A percentile compares a stretch with the other conserved stretches of the same genome.
Conservation (phyloP, 2,113 vertebrate genomes). For the Furnarius figulus region DNA sequence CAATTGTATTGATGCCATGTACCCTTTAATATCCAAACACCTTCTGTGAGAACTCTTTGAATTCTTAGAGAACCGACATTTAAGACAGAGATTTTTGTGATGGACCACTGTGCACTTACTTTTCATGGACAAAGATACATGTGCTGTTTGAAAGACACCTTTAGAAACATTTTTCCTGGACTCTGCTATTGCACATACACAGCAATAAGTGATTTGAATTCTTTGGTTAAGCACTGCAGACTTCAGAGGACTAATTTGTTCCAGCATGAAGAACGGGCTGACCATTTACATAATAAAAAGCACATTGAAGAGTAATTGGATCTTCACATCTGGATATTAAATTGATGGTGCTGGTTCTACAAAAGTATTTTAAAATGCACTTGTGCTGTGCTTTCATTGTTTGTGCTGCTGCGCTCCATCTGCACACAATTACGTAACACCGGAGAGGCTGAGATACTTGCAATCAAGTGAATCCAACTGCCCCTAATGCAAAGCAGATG, state of each 20-base stretch:
- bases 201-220: neutral
- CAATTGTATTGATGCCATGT: neutral
- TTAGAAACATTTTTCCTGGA: neutral
- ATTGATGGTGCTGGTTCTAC: conserved; percentile 26
- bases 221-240: neutral
- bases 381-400: neutral
- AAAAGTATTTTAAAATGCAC: neutral
- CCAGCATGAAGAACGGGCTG: neutral
- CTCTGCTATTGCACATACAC: neutral
- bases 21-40: neutral
- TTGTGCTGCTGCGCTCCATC: conserved; percentile 46
- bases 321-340: conserved; percentile 53
- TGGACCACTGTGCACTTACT: neutral
- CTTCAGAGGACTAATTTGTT: conserved; percentile 39
- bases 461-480: conserved; percentile 67
- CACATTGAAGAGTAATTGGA: neutral
- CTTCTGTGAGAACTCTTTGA: neutral
- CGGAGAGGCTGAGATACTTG: conserved; percentile 27
- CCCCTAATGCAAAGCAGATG: conserved; percentile 72
- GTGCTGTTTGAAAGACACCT: neutral
- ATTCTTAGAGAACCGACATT: neutral
- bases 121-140: neutral
- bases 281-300: conserved; percentile 49
- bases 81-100: neutral
- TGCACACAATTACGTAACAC: conserved; percentile 64